Evolutionary conservation across 1,140 invertebrate genomes (phyloP), one percentile per base, ranked within the genome.

Genomic region (Heliconius nattereri): DNA sequence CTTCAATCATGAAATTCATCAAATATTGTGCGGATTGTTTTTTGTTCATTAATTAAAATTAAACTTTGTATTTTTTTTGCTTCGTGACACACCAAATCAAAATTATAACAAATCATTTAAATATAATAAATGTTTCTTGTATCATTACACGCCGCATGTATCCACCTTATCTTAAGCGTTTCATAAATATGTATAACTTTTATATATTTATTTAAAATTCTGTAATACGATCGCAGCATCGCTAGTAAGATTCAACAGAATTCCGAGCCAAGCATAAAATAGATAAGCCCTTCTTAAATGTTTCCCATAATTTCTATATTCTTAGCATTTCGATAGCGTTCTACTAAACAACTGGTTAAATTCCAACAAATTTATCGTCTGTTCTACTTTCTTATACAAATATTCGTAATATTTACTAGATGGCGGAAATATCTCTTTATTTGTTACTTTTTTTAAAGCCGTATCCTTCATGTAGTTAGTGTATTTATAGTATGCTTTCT

Each of bases 251-350:
- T 20, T 66, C 19, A 72, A 72, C 71, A 72, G 20, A 72, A 72
- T 72, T 72, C 71, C 35, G 35, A 72, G 35, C 71, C 71, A 37
- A 72, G 35, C 71, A 72, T 72, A 40, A 72, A 72, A 72, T 72
- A 72, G 71, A 72, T 72, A 72, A 72, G 71, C 71, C 71, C 35
- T 71, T 71, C 32, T 71, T 37, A 71, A 71, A 71, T 37, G 71
- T 32, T 71, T 71, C 71, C 35, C 71, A 71, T 71, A 37, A 71
- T 35, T 71, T 71, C 35, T 71, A 71, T 71, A 71, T 71, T 71
- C 71, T 35, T 71, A 71, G 71, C 71, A 71, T 71, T 71, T 71
- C 71, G 16, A 37, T 71, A 71, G 35, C 71, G 23, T 66, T 66
- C 60, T 66, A 66, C 60, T 66, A 66, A 66, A 29, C 60, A 66